Evolutionary conservation across 2,797 vertebrate species (phyloP).

Genomic region (Chelon auratus): DNA sequence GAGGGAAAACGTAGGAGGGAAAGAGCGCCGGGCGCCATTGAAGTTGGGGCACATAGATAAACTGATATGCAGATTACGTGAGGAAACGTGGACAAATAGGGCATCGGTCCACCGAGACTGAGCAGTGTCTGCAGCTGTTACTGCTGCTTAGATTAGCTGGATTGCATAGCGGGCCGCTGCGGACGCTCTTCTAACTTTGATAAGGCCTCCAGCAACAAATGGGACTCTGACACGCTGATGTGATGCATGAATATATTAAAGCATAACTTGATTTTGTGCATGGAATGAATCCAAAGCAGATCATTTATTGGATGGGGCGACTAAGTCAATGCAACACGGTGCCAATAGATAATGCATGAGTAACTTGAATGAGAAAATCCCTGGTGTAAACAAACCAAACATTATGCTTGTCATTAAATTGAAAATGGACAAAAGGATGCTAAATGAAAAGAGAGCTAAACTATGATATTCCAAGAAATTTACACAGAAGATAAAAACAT

Average conservation of each 20-base stretch:
- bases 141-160: slow-evolving; percentile 17
- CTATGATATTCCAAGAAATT: not conserved
- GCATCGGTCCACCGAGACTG: slow-evolving; percentile 1
- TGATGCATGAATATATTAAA: slow-evolving; percentile 30
- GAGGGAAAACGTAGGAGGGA: slow-evolving; percentile 32
- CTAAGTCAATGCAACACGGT: slow-evolving; percentile 18
- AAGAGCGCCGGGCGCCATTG: slow-evolving; percentile 3
- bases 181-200: slow-evolving; percentile 19
- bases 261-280: slow-evolving; percentile 10
- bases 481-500: not conserved
- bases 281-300: slow-evolving; percentile 44
- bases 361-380: slow-evolving; percentile 9
- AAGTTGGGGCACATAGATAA: slow-evolving; percentile 16
- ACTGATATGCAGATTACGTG: slow-evolving; percentile 18
- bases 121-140: not conserved
- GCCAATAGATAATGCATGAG: slow-evolving; percentile 40
- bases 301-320: slow-evolving; percentile 14
- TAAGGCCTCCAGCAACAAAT: slow-evolving; percentile 20
- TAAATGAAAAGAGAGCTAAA: not conserved
- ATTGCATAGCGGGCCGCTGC: slow-evolving; percentile 1
- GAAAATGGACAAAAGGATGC: not conserved
- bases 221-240: slow-evolving; percentile 3
- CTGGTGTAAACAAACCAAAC: slow-evolving; percentile 10
- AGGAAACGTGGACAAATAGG: slow-evolving; percentile 1
- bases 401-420: slow-evolving; percentile 22